Evolutionary conservation across 2,113 vertebrate species (phyloP).

Genomic region (Rana temporaria): DNA sequence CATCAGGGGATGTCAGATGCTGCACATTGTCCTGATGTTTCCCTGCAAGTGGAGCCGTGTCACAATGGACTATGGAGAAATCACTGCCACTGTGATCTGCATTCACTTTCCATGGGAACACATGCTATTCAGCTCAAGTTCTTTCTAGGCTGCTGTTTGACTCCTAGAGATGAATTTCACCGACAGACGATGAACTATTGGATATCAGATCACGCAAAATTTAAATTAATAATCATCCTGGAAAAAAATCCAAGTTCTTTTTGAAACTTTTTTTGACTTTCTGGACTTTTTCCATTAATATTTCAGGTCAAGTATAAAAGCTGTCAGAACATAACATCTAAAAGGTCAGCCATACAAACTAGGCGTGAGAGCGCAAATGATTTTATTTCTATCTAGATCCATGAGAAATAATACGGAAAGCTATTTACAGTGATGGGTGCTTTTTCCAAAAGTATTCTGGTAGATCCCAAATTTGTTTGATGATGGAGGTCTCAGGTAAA

Average conservation of each 20-base stretch:
- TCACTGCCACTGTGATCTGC: neutral
- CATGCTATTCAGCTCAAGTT: neutral
- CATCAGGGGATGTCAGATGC: slow-evolving; percentile 32
- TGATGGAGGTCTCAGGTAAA: no score
- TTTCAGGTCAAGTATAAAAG: no score
- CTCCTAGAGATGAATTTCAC: neutral
- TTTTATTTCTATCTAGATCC: no score
- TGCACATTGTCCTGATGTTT: slow-evolving; percentile 31
- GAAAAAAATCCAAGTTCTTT: neutral
- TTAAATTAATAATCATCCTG: neutral
- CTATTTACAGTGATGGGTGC: no score
- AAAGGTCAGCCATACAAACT: no score
- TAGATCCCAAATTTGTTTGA: no score
- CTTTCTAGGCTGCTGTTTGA: neutral
- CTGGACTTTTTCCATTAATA: no score
- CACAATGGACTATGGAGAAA: slow-evolving; percentile 15
- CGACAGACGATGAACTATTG: neutral
- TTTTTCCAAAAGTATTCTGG: no score
- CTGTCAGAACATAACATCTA: no score
- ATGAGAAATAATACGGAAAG: no score
- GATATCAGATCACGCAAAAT: neutral
- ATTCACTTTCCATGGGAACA: slow-evolving; percentile 8
- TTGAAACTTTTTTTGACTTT: no score
- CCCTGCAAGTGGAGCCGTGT: neutral
- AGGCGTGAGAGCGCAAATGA: no score